Evolutionary conservation across 2,888 invertebrate genomes (phyloP).

Genomic region (Lymantria monacha): DNA sequence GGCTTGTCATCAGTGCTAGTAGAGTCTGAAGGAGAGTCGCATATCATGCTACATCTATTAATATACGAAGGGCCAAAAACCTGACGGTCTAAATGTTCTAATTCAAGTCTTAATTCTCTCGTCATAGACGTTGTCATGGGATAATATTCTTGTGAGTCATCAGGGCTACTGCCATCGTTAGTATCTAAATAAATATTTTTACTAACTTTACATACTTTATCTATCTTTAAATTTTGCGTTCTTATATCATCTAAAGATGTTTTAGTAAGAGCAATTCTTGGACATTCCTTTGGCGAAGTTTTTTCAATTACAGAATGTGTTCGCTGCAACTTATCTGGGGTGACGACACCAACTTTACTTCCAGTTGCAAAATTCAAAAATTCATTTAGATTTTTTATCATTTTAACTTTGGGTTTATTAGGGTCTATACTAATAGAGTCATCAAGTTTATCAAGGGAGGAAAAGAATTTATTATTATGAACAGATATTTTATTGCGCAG

Average conservation of each 20-base stretch:
- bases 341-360: constrained; percentile 69
- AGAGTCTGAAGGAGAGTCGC: constrained; percentile 72
- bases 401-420: constrained; percentile 65
- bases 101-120: constrained; percentile 89
- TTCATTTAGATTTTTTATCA: constrained; percentile 92
- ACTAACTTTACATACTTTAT: constrained; percentile 47
- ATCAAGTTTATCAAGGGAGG: constrained; percentile 83
- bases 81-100: constrained; percentile 92
- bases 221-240: constrained; percentile 45
- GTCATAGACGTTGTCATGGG: constrained; percentile 95
- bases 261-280: constrained; percentile 64
- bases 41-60: constrained; percentile 61
- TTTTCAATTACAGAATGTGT: constrained; percentile 63
- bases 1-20: constrained; percentile 68
- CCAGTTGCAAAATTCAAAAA: constrained; percentile 89
- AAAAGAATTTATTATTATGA: constrained; percentile 77
- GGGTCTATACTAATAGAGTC: constrained; percentile 55
- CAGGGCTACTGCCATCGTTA: constrained; percentile 86
- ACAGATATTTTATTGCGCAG: constrained; percentile 69
- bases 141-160: constrained; percentile 91
- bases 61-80: constrained; percentile 85
- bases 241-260: constrained; percentile 60
- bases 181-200: constrained; percentile 55
- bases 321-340: constrained; percentile 58
- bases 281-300: constrained; percentile 53